These are phyloP conservation scores for Tenodera sinensis DNA, from an alignment of 2,888 invertebrate species.

Conservation along the genomic window DNA sequence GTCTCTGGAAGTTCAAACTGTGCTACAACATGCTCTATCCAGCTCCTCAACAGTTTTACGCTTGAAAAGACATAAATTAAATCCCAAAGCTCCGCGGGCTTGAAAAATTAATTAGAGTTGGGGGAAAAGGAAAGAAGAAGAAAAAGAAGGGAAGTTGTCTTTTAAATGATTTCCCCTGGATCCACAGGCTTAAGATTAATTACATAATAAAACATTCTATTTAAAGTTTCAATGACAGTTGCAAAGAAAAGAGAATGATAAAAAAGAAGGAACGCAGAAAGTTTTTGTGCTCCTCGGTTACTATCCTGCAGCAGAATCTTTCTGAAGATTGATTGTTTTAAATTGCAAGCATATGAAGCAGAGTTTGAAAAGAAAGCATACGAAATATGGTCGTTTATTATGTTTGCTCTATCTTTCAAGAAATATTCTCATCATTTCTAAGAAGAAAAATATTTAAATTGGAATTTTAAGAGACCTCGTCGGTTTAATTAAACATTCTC, in stretches of 20 bases:
- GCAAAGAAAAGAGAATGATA: neutral
- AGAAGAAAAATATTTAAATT: conserved; percentile 34
- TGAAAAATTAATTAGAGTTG: conserved; percentile 31
- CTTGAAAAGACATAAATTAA: conserved; percentile 31
- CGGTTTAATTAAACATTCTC: neutral
- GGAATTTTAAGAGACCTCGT: neutral
- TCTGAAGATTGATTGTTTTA: conserved; percentile 26
- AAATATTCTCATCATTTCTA: neutral
- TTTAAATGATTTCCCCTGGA: conserved; percentile 32
- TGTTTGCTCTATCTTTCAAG: neutral
- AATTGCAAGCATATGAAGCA: neutral
- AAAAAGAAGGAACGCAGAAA: neutral
- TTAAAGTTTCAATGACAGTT: conserved; percentile 32
- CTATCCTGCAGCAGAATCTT: neutral
- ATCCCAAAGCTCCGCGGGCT: conserved; percentile 30
- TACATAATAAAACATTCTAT: conserved; percentile 32
- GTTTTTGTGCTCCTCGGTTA: conserved; percentile 4
- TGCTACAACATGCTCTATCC: conserved; percentile 7
- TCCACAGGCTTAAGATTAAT: conserved; percentile 29
- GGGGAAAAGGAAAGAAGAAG: neutral
- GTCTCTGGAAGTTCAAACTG: neutral
- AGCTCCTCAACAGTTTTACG: conserved; percentile 22
- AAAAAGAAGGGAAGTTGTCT: conserved; percentile 27
- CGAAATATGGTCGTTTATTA: neutral
- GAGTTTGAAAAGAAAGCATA: neutral